Percentiles rank a stretch among this genome's conserved stretches.
Conservation (phyloP, 1,140 invertebrate genomes). For the Coenobita brevimanus region DNA sequence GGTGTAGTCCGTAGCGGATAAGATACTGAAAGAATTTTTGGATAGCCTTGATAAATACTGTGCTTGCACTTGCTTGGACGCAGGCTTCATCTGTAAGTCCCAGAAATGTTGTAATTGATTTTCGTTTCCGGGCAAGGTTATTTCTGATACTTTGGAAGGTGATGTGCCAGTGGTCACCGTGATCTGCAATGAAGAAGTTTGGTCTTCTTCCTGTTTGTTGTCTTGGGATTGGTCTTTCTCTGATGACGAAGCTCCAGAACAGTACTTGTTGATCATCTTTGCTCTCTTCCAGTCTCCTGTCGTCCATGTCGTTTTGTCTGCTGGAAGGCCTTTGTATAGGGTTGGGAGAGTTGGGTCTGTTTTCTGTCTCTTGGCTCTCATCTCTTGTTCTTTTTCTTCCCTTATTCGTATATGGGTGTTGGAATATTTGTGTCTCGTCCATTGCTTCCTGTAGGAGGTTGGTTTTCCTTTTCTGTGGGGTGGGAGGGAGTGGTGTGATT, state of each 20-base stretch:
- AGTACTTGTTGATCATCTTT: slow-evolving; percentile 26
- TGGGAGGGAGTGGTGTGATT: no score
- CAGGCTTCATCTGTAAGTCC: slow-evolving; percentile 24
- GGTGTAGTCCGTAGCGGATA: slow-evolving; percentile 33
- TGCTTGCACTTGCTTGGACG: background rate
- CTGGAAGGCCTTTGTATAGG: slow-evolving; percentile 1
- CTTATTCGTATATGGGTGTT: no score
- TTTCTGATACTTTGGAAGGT: background rate
- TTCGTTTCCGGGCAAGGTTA: background rate
- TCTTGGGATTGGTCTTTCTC: slow-evolving; percentile 2
- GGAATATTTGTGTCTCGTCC: no score
- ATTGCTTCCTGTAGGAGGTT: no score
- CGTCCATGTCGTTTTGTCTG: slow-evolving; percentile 31
- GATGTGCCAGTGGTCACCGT: slow-evolving; percentile 55
- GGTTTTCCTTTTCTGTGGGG: no score
- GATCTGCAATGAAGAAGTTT: slow-evolving; percentile 47
- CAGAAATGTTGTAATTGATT: background rate
- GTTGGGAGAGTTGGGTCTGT: no score
- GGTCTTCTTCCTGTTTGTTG: background rate
- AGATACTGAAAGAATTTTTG: slow-evolving; percentile 2
- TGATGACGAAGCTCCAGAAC: slow-evolving; percentile 30
- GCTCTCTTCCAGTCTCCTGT: slow-evolving; percentile 36
- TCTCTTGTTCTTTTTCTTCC: no score
- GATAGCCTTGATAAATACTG: slow-evolving; percentile 21
- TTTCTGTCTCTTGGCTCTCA: no score